Base-by-base conservation (phyloP, 2,888 invertebrate genomes). In the Amphipyra tragopoginis region DNA sequence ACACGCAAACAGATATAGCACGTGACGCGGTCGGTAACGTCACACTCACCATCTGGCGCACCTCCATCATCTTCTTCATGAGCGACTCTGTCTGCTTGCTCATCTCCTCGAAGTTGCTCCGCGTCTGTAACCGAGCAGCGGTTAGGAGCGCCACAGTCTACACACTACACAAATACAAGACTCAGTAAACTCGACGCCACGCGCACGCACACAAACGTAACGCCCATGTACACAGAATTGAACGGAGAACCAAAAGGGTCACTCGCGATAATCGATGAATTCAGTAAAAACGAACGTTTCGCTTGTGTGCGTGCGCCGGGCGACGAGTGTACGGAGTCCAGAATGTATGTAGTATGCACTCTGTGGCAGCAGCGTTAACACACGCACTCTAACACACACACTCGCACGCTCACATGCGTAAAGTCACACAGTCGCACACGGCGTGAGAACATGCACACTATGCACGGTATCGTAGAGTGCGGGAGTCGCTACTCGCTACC, bases 61-160 rank as follows among this genome's bases (percentile, higher is more conserved):
- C 97, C 95, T 99, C 98, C 96, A 99, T 97, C 97, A 99, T 99
- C 96, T 98, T 99, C 94, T 98, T 97, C 97, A 98, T 99, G 89
- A 99, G 96, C 86, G 97, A 97, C 92, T 98, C 97, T 43, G 98
- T 98, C 95, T 98, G 98, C 90, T 97, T 97, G 92, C 97, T 96
- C 65, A 98, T 98, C 87, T 97, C 97, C 91, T 97, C 97, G 96
- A 98, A 99, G 95, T 98, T 98, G 92, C 97, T 98, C 91, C 98
- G 96, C 82, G 98, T 98, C 98, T 98, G 96, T 84, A 85, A 81
- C 54, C 67, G 64, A 62, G 62, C 57, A 51, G 42, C 44, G 21
- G 67, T 68, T 70, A 77, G 61, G 61, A 29, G 3, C 21, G 21
- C 21, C 21, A 21, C 21, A 21, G 21, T 21, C 21, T 21, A 21